Evolutionary conservation across 1,140 invertebrate genomes (phyloP), one percentile per base, ranked within the genome.

Genomic region (Mycetomoellerius zeteki): DNA sequence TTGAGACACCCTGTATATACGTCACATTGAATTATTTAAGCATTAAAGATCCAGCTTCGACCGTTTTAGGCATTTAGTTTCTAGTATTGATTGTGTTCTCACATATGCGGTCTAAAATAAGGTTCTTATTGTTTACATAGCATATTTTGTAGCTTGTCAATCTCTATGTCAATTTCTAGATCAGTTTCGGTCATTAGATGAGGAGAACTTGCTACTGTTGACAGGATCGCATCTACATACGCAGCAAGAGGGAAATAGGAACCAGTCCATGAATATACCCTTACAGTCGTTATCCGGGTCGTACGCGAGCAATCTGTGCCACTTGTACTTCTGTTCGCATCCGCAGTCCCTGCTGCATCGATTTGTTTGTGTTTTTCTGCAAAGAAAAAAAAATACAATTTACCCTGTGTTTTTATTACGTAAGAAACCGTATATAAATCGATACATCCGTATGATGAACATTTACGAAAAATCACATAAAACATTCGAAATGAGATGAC

Each of bases 231-330:
- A 99, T 92, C 98, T 96, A 94, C 98, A 99, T 21, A 98, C 97
- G 95, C 98, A 99, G 94, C 98, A 99, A 0, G 98, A 98, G 14
- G 98, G 98, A 95, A 99, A 99, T 71, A 98, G 96, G 95, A 99
- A 99, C 98, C 98, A 99, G 94, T 99, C 98, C 96, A 99, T 98
- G 94, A 99, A 99, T 87, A 99, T 99, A 73, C 98, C 98, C 92
- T 98, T 98, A 94, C 98, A 99, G 93, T 98, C 98, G 93, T 99
- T 98, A 88, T 98, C 98, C 0, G 98, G 98, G 95, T 99, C 98
- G 93, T 99, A 99, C 21, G 98, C 98, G 12, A 99, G 95, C 0
- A 99, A 95, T 43, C 98, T 96, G 95, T 99, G 98, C 96, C 98
- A 98, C 89, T 98, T 98, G 95, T 98, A 98, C 92, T 98, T 98